phyloP scores from a whole-genome alignment of 2,113 vertebrate species.

The Antechinus stuartii region DNA sequence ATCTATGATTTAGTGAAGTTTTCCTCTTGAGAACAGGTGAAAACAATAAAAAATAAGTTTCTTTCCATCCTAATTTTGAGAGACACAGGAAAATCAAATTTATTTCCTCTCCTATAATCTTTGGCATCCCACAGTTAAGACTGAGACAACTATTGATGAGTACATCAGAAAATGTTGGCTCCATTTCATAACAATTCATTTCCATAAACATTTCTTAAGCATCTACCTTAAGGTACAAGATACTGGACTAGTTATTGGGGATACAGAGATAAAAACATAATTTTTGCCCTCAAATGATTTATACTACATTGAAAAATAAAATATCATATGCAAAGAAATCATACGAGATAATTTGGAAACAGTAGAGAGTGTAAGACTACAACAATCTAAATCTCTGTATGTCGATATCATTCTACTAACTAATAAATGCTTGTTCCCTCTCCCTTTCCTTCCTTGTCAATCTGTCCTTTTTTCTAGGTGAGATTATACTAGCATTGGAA shows the following conservation, averaged over 20 bases:
- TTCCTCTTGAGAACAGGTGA: background rate
- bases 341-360: background rate
- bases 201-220: background rate
- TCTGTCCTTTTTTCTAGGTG: background rate
- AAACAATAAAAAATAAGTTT: background rate
- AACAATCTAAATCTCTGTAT: background rate
- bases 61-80: background rate
- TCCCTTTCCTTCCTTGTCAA: background rate
- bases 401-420: background rate
- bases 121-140: background rate
- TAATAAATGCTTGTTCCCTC: background rate
- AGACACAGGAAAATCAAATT: background rate
- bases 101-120: background rate
- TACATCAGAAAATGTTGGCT: background rate
- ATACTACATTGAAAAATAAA: background rate
- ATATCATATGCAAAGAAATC: background rate
- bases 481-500: background rate
- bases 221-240: background rate
- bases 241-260: background rate
- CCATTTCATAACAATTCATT: background rate
- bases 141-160: background rate
- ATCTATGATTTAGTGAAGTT: background rate
- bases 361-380: background rate
- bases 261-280: background rate
- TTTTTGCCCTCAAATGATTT: background rate